phyloP scores from a whole-genome alignment of 2,113 vertebrate species.

The Archilochus colubris region DNA sequence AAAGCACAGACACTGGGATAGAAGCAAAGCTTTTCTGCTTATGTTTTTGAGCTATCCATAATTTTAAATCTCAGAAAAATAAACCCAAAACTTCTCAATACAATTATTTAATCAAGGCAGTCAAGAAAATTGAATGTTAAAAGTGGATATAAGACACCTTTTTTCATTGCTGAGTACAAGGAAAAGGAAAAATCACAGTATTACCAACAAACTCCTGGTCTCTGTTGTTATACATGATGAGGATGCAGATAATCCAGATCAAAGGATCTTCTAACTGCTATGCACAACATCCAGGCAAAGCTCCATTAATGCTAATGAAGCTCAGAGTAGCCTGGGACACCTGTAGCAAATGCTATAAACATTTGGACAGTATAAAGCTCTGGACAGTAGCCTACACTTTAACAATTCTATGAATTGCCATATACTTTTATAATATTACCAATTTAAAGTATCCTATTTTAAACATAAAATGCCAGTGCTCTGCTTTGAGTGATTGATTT shows the following conservation, averaged over 20 bases:
- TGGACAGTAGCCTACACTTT: not conserved
- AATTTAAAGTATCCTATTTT: not conserved
- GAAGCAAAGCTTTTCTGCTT: not conserved
- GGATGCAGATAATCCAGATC: not conserved
- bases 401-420: not conserved
- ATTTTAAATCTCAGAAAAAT: not conserved
- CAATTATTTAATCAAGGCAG: not conserved
- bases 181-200: not conserved
- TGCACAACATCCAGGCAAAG: not conserved
- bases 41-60: not conserved
- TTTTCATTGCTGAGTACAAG: not conserved
- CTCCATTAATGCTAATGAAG: not conserved
- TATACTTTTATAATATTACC: not conserved
- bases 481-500: not conserved
- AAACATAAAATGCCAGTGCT: not conserved
- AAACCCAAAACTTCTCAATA: not conserved
- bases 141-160: not conserved
- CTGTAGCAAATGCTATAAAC: not conserved
- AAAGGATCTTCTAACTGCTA: not conserved
- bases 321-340: not conserved
- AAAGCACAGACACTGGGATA: not conserved
- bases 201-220: not conserved
- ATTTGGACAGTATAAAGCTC: no score
- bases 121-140: not conserved
- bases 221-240: not conserved